Base-by-base conservation (phyloP, 2,113 vertebrate species). In the Hypomesus transpacificus region DNA sequence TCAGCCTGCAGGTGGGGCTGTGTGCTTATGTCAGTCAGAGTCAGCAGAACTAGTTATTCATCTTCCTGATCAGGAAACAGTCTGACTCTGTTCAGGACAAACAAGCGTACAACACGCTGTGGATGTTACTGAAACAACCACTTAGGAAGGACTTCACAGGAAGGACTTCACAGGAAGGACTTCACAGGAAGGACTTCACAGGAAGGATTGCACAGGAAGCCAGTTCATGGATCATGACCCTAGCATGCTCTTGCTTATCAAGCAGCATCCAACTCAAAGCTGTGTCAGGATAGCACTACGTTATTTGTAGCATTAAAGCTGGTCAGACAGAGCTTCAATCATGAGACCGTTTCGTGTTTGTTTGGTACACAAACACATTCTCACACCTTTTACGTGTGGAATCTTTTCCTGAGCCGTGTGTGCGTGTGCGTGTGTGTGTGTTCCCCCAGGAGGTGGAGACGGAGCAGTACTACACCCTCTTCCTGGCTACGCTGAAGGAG, bases 381-480 rank as follows among this genome's bases (percentile, higher is more conserved):
- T 22, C 9, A 14, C 21, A 3, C 11, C 39, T 39, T 21, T 34
- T 21, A 7, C 16, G 3, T 53, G 46, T 6, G 31, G 39, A 63
- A 14, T 28, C 54, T 71, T 34, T 26, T 20, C 9, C 28, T 26
- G 24, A 26, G 3, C 24, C 24, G 24, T 26, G 24, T 3, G 18
- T 26, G 24, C 0, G 18, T 7, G 28, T 53, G 54, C 5, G 3
- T 5, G 14, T 24, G 24, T 5, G 22, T 11, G 4, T 34, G 57
- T 69, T 63, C 69, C 17, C 70, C 53, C 82, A 99, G 97, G 97
- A 99, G 91, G 97, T 98, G 86, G 97, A 99, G 94, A 99, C 97
- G 0, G 96, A 99, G 93, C 97, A 99, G 94, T 99, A 98, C 93
- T 98, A 96, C 89, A 89, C 95, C 69, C 90, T 99, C 84, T 99